Evolutionary conservation across 2,113 vertebrate genomes (phyloP), one percentile per base, ranked within the genome.

Genomic region (Elgaria multicarinata): DNA sequence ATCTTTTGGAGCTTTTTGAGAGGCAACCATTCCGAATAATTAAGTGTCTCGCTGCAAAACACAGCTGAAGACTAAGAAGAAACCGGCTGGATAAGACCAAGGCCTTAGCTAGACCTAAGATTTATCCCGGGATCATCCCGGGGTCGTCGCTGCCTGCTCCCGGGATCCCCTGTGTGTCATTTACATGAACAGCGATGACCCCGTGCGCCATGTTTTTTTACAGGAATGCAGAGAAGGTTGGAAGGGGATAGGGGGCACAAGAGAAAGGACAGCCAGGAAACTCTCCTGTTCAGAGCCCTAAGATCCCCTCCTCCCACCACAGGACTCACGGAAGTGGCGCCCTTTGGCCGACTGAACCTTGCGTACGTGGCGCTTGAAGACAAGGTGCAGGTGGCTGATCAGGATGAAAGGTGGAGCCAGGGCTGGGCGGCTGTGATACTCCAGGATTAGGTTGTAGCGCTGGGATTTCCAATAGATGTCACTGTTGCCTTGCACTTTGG

Each of bases 391-490:
- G 91, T 98, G 98, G 46, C 98, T 98, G 91, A 98, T 89, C 90
- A 98, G 92, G 93, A 98, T 98, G 86, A 98, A 97, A 44, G 98
- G 98, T 0, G 98, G 98, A 0, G 98, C 97, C 79, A 98, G 96
- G 0, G 96, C 97, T 0, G 98, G 98, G 36, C 98, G 96, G 0
- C 97, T 97, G 92, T 98, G 98, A 91, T 98, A 98, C 95, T 98
- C 98, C 90, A 97, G 96, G 55, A 98, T 98, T 92, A 98, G 96
- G 93, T 97, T 98, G 92, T 98, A 98, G 53, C 98, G 98, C 93
- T 99, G 98, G 69, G 98, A 98, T 95, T 98, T 98, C 98, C 98
- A 98, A 87, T 98, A 97, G 87, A 95, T 97, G 88, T 98, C 98
- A 69, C 98, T 98, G 96, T 96, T 97, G 75, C 96, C 98, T 93